Percentiles rank a stretch among this genome's conserved stretches.
Evolutionary conservation across 2,113 vertebrate species (phyloP).

Genomic region (Aramus guarauna): DNA sequence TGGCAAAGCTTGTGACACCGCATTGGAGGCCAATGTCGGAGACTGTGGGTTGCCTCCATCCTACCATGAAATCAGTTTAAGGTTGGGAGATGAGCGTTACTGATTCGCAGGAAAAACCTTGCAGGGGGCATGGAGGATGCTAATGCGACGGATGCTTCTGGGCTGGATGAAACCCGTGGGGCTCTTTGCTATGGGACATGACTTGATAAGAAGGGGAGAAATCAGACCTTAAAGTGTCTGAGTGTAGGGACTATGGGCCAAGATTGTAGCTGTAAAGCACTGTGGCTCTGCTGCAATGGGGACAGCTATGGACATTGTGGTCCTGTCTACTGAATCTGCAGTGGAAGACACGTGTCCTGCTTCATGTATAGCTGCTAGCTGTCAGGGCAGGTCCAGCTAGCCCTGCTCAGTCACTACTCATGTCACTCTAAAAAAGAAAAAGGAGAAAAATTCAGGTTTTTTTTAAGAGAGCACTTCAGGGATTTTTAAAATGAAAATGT

Average conservation of each 20-base stretch:
- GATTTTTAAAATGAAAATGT: background rate
- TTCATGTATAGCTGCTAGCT: background rate
- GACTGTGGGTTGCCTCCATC: background rate
- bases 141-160: accelerated
- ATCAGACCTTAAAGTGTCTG: background rate
- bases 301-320: accelerated
- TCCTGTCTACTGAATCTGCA: background rate
- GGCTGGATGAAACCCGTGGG: background rate
- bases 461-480: background rate
- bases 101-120: background rate
- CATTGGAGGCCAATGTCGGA: background rate
- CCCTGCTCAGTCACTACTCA: background rate
- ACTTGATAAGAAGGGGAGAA: background rate
- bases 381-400: background rate
- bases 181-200: background rate
- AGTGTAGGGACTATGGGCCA: background rate
- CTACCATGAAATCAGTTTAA: constrained; percentile 32
- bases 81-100: background rate
- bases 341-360: accelerated
- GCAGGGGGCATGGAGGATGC: accelerated
- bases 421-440: too few species aligned
- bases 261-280: background rate
- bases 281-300: accelerated
- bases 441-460: too few species aligned
- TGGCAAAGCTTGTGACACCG: background rate